These are phyloP conservation scores for Stegodyphus dumicola DNA, from an alignment of 1,140 invertebrate species.

Conservation along the genomic window DNA sequence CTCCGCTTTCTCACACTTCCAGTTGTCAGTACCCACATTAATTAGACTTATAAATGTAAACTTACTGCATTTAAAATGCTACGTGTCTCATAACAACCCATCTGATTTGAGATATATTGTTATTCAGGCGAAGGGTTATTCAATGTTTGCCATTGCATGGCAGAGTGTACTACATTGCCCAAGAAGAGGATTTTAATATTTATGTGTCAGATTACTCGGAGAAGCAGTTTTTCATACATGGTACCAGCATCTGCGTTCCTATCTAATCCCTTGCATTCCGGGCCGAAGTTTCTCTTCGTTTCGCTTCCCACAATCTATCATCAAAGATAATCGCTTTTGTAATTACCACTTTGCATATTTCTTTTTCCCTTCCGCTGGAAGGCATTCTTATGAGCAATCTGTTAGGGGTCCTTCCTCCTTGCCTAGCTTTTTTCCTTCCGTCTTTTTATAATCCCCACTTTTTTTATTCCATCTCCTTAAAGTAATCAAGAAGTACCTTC, in stretches of 20 bases:
- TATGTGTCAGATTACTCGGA: no score
- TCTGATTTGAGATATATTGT: no score
- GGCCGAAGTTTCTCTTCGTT: constrained; percentile 2
- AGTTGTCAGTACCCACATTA: no score
- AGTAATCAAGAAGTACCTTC: constrained; percentile 33
- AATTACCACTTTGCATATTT: constrained; percentile 32
- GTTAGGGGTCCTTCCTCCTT: constrained; percentile 12
- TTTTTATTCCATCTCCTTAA: constrained; percentile 2
- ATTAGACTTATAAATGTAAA: no score
- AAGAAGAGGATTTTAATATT: no score
- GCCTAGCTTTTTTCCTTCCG: background rate
- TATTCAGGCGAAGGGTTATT: no score
- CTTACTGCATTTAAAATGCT: no score
- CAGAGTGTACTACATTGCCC: no score
- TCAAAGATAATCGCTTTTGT: constrained; percentile 29
- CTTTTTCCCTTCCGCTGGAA: constrained; percentile 6
- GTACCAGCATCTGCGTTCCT: constrained; percentile 14
- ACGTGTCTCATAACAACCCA: no score
- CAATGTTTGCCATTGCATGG: no score
- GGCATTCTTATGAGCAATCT: constrained; percentile 49
- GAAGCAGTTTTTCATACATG: background rate
- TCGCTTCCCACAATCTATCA: constrained; percentile 51
- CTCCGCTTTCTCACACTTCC: no score
- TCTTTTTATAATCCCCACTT: background rate
- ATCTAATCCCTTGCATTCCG: constrained; percentile 25